Evolutionary conservation across 2,888 invertebrate genomes (phyloP).

Genomic region (Pyralis farinalis): DNA sequence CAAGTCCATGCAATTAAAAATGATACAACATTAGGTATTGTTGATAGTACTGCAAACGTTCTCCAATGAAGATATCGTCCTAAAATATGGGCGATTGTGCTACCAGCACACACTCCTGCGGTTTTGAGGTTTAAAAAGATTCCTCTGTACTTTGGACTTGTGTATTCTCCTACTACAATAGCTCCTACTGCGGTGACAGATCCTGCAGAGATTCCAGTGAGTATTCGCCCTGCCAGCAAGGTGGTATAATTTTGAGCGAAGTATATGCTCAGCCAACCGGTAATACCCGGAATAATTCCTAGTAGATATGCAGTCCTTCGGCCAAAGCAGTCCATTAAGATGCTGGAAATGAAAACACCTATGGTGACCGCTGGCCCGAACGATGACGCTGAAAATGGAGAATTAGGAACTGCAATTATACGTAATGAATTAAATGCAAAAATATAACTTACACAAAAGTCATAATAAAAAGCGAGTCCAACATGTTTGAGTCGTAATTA

Average conservation of each 20-base stretch:
- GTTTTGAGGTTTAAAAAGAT: slow-evolving; percentile 42
- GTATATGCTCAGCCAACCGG: slow-evolving; percentile 40
- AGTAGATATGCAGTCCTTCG: slow-evolving; percentile 34
- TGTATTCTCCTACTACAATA: slow-evolving; percentile 45
- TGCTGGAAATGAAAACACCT: slow-evolving; percentile 36
- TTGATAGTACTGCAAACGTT: slow-evolving; percentile 28
- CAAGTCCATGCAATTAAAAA: slow-evolving; percentile 52
- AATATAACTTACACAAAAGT: no score
- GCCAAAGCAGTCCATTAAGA: slow-evolving; percentile 43
- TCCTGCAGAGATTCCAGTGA: slow-evolving; percentile 63
- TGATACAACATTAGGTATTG: slow-evolving; percentile 24
- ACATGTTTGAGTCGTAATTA: no score
- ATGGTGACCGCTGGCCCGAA: slow-evolving; percentile 33
- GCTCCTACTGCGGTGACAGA: slow-evolving; percentile 43
- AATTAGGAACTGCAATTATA: no score
- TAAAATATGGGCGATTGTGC: slow-evolving; percentile 30
- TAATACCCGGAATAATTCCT: slow-evolving; percentile 36
- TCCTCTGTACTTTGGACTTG: slow-evolving; percentile 40
- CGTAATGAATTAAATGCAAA: no score
- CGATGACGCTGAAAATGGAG: slow-evolving; percentile 42
- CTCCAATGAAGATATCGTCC: slow-evolving; percentile 35
- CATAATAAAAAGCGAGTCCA: no score
- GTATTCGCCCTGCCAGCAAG: slow-evolving; percentile 30
- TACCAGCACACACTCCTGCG: slow-evolving; percentile 30
- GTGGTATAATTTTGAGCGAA: slow-evolving; percentile 22